A percentile compares a stretch with the other conserved stretches of the same genome.
These are phyloP conservation scores for Phragmatobia fuliginosa DNA, from an alignment of 2,888 invertebrate species.

Conservation along the genomic window DNA sequence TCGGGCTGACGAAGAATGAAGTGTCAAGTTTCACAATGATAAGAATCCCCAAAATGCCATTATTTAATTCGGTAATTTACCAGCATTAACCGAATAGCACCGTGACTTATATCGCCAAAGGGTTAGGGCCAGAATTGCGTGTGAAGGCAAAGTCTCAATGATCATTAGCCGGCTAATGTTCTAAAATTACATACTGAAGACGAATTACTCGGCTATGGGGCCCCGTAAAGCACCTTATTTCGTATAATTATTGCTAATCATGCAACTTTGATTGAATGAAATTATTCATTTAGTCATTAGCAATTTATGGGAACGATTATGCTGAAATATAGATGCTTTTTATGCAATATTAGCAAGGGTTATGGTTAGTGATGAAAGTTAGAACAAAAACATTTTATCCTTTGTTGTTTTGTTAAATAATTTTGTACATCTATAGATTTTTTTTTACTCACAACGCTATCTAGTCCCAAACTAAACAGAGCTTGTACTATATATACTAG, in stretches of 20 bases:
- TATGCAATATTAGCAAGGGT: background rate
- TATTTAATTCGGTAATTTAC: conserved; percentile 14
- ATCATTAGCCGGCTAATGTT: conserved; percentile 24
- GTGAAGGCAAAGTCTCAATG: conserved; percentile 19
- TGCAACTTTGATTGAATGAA: conserved; percentile 20
- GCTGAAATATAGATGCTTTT: background rate
- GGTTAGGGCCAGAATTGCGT: conserved; percentile 22
- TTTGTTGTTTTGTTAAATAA: background rate
- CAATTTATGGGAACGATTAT: background rate
- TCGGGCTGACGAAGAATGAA: no score
- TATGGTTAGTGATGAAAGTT: background rate
- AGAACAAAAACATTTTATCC: background rate
- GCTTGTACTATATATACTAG: no score
- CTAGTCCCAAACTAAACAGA: no score
- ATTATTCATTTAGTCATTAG: conserved; percentile 7
- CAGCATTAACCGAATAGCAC: conserved; percentile 9
- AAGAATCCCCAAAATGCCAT: conserved; percentile 1
- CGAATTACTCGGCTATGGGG: conserved; percentile 15
- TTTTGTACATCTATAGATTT: no score
- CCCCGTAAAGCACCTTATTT: conserved; percentile 22
- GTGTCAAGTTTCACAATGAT: background rate
- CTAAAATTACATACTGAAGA: conserved; percentile 24
- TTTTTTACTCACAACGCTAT: no score
- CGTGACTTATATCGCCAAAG: conserved; percentile 17
- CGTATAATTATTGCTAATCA: conserved; percentile 21